phyloP scores from a whole-genome alignment of 2,888 invertebrate genomes.

The Chloroclystis v-ata region DNA sequence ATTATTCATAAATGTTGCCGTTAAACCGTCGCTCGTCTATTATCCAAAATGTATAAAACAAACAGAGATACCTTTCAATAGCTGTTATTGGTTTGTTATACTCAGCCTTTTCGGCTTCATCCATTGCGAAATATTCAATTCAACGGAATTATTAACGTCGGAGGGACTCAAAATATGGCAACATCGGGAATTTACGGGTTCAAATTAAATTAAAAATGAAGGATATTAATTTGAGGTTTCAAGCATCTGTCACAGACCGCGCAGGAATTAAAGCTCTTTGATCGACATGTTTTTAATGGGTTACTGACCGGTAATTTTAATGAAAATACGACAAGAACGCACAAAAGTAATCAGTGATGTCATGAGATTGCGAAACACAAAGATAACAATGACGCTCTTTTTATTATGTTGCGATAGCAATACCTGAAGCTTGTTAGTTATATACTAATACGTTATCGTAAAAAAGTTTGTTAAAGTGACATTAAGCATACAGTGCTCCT shows the following conservation, averaged over 20 bases:
- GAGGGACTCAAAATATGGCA: slow-evolving; percentile 2
- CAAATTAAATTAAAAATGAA: slow-evolving; percentile 10
- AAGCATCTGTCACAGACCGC: slow-evolving; percentile 15
- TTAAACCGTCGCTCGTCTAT: too few species aligned
- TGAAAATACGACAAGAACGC: not conserved
- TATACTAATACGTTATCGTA: too few species aligned
- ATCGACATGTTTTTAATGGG: slow-evolving; percentile 20
- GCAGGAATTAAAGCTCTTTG: slow-evolving; percentile 10
- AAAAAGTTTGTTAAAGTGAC: too few species aligned
- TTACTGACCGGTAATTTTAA: slow-evolving; percentile 2
- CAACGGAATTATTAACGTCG: not conserved
- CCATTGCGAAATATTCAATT: slow-evolving; percentile 5
- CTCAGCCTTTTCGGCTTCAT: not conserved
- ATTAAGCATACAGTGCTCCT: slow-evolving; percentile 13
- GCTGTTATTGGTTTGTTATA: not conserved
- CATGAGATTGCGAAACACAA: too few species aligned
- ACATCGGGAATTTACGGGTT: not conserved
- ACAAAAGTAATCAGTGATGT: not conserved
- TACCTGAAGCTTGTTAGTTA: too few species aligned
- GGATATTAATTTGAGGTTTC: slow-evolving; percentile 13
- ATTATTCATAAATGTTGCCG: too few species aligned
- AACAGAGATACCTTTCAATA: not conserved
- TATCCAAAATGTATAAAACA: not conserved
- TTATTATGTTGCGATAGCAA: too few species aligned
- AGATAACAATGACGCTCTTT: too few species aligned